phyloP scores from a whole-genome alignment of 1,140 invertebrate genomes.

The Saxidomus purpurata region DNA sequence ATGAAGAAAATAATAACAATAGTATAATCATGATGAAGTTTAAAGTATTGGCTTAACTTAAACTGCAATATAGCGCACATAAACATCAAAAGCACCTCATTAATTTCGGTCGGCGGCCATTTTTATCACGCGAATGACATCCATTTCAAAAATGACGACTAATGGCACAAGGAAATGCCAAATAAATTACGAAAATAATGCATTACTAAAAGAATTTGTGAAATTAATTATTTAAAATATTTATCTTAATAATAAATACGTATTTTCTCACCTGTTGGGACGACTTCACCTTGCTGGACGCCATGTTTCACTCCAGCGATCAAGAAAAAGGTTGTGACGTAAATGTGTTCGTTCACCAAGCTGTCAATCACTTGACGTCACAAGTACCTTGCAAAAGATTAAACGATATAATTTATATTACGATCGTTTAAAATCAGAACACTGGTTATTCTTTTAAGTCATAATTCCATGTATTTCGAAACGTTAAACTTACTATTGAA shows the following conservation, averaged over 20 bases:
- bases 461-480: too few species aligned
- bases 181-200: not conserved
- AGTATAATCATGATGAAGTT: too few species aligned
- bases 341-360: not conserved
- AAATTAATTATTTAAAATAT: not conserved
- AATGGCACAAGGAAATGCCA: too few species aligned
- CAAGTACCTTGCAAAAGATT: slow-evolving; percentile 53
- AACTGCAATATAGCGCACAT: not conserved
- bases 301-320: slow-evolving; percentile 64
- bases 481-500: too few species aligned
- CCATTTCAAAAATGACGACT: not conserved
- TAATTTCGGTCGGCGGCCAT: slow-evolving; percentile 13
- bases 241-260: not conserved
- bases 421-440: not conserved
- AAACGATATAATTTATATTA: not conserved
- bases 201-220: not conserved
- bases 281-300: slow-evolving; percentile 67
- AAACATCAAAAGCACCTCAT: not conserved
- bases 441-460: not conserved
- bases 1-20: too few species aligned
- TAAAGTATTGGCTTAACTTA: too few species aligned
- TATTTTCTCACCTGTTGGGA: slow-evolving; percentile 64
- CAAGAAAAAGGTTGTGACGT: slow-evolving; percentile 59
- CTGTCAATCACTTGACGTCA: slow-evolving; percentile 63
- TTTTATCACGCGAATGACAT: slow-evolving; percentile 18